Evolutionary conservation across 37 sponge, comb jelly and placozoan species (phyloP).

Genomic region (Halichondria panicea): DNA sequence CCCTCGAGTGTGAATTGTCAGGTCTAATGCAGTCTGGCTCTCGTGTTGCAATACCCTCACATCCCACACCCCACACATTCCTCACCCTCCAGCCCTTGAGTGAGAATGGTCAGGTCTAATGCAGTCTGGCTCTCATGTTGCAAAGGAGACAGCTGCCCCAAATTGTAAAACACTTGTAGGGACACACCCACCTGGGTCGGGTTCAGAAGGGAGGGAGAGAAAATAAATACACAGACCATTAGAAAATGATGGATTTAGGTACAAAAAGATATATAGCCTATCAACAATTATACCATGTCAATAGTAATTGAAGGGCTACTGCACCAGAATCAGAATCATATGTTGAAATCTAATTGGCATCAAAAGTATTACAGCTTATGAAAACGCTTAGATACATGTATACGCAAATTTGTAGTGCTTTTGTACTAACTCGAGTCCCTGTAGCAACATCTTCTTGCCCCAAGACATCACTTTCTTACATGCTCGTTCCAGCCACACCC

Average conservation of each 20-base stretch:
- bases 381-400: neutral
- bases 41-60: neutral
- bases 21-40: no score
- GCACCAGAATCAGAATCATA: neutral
- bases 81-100: conserved; percentile 33
- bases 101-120: conserved; percentile 73
- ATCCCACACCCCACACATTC: neutral
- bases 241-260: neutral
- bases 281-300: neutral
- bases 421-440: conserved; percentile 86
- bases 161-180: conserved; percentile 92
- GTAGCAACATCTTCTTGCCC: conserved; percentile 81
- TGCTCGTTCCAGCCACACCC: conserved; percentile 74
- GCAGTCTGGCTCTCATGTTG: conserved; percentile 77
- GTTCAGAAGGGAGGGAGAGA: conserved; percentile 39
- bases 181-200: conserved; percentile 89
- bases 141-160: conserved; percentile 67
- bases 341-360: neutral
- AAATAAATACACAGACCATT: neutral
- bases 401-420: no score
- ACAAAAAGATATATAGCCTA: neutral
- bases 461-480: conserved; percentile 84
- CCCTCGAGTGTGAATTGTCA: no score
- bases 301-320: neutral
- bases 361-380: neutral